A percentile compares a stretch with the other conserved stretches of the same genome.
These are phyloP conservation scores for Drosophila nr. fundita DNA, from an alignment of 2,888 invertebrate genomes.

Conservation along the genomic window DNA sequence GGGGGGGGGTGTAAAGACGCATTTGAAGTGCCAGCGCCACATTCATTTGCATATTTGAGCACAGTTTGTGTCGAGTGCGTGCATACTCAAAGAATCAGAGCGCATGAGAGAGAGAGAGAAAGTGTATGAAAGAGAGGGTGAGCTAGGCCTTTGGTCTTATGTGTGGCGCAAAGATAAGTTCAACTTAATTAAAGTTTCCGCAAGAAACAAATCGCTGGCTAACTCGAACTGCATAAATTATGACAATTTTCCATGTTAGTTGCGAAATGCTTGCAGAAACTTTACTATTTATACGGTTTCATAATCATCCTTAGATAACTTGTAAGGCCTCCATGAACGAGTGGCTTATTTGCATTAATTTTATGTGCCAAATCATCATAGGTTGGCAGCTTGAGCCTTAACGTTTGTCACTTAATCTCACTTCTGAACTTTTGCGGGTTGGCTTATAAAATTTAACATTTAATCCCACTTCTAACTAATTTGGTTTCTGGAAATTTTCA, in stretches of 20 bases:
- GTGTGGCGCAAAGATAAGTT: conserved; percentile 76
- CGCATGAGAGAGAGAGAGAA: conserved; percentile 4
- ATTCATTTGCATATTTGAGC: conserved; percentile 77
- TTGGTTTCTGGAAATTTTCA: not conserved
- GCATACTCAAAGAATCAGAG: conserved; percentile 21
- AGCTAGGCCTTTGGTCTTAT: conserved; percentile 51
- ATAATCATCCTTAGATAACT: conserved; percentile 27
- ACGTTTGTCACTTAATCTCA: not conserved
- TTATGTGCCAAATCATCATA: not conserved
- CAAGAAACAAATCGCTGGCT: conserved; percentile 61
- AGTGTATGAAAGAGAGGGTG: conserved; percentile 4
- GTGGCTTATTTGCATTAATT: conserved; percentile 5
- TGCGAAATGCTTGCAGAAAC: conserved; percentile 9
- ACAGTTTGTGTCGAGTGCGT: conserved; percentile 51
- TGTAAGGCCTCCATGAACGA: conserved; percentile 1
- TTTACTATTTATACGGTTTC: conserved; percentile 24
- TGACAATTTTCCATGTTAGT: conserved; percentile 42
- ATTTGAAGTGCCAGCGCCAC: conserved; percentile 68
- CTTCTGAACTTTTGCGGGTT: not conserved
- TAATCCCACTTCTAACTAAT: not conserved
- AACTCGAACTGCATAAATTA: conserved; percentile 64
- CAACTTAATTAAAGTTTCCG: conserved; percentile 76
- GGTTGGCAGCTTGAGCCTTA: conserved; percentile 9
- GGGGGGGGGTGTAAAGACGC: conserved; percentile 64
- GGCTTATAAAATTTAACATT: not conserved